Evolutionary conservation across 2,888 invertebrate species (phyloP).

Genomic region (Trissolcus japonicus): DNA sequence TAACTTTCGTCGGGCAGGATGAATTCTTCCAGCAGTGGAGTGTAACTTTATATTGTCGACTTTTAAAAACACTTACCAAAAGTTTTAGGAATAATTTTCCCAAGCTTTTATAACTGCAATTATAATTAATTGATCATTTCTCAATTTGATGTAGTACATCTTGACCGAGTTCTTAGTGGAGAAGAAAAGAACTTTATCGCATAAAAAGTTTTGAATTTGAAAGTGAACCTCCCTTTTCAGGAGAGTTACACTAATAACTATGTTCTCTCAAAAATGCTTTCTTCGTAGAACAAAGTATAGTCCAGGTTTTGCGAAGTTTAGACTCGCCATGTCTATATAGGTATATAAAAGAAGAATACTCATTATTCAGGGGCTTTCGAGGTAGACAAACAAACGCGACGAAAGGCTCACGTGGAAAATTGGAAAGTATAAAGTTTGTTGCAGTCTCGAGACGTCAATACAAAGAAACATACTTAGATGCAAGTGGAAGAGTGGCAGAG

Average conservation of each 20-base stretch:
- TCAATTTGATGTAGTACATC: too few species aligned
- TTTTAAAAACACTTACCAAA: too few species aligned
- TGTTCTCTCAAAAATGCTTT: conserved; percentile 1
- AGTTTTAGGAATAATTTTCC: too few species aligned
- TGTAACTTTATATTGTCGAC: too few species aligned
- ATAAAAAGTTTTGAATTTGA: not conserved
- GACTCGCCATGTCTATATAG: conserved; percentile 26
- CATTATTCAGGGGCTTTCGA: conserved; percentile 32
- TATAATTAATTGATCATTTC: too few species aligned
- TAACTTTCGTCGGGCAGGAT: not conserved
- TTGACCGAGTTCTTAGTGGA: too few species aligned
- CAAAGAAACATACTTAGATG: conserved; percentile 21
- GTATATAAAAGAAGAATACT: too few species aligned
- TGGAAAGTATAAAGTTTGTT: conserved; percentile 47
- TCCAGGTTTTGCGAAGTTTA: conserved; percentile 31
- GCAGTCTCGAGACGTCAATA: conserved; percentile 39
- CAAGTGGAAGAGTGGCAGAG: conserved; percentile 2
- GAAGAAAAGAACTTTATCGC: not conserved
- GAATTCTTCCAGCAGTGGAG: too few species aligned
- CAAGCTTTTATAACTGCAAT: too few species aligned
- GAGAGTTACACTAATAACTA: not conserved
- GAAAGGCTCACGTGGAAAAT: conserved; percentile 37
- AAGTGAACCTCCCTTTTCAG: not conserved
- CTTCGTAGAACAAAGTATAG: conserved; percentile 22
- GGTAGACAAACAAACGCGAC: conserved; percentile 33